Conservation (phyloP, 2,888 invertebrate species). For the Eupithecia abbreviata region DNA sequence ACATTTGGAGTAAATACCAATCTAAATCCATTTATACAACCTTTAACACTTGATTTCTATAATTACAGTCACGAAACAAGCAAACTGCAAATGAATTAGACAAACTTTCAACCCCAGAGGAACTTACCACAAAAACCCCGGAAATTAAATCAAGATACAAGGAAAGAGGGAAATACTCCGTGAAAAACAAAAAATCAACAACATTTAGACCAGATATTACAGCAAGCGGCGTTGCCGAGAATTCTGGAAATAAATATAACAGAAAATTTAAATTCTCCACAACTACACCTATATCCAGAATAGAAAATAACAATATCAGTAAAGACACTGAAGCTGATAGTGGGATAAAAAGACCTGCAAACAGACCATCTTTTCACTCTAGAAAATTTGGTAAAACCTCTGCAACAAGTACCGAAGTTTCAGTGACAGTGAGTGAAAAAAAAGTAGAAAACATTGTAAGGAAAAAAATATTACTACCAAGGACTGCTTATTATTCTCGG, state of each 20-base stretch:
- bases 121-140: conserved; percentile 48
- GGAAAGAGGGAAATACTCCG: conserved; percentile 62
- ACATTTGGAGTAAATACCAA: background rate
- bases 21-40: background rate
- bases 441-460: conserved; percentile 47
- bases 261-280: conserved; percentile 70
- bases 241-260: conserved; percentile 64
- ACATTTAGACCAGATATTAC: conserved; percentile 51
- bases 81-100: conserved; percentile 56
- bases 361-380: conserved; percentile 63
- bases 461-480: conserved; percentile 59
- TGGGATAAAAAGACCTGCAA: conserved; percentile 59
- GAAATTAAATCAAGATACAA: conserved; percentile 51
- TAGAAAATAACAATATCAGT: conserved; percentile 44
- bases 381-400: conserved; percentile 59
- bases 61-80: conserved; percentile 69
- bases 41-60: conserved; percentile 3
- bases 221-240: conserved; percentile 51
- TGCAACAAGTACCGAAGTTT: conserved; percentile 52
- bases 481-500: conserved; percentile 72
- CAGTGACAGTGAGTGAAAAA: conserved; percentile 47
- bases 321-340: conserved; percentile 58
- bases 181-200: conserved; percentile 63
- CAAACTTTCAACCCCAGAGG: conserved; percentile 50
- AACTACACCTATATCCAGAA: conserved; percentile 56